Percentiles rank a stretch among this genome's conserved stretches.
phyloP scores from a whole-genome alignment of 2,113 vertebrate genomes.

The Sturnira hondurensis region DNA sequence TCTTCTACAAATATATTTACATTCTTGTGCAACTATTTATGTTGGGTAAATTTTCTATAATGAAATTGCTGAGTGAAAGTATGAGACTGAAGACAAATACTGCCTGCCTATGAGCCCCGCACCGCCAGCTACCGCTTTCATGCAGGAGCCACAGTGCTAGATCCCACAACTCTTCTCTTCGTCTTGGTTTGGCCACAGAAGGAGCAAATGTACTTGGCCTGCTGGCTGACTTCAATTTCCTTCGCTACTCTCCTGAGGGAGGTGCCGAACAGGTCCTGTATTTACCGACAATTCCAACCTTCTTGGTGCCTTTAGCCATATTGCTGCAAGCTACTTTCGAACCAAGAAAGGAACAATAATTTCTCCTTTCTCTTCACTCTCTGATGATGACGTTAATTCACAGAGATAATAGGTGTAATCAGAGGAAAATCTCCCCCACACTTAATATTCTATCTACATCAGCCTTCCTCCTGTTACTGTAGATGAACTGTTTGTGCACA shows the following conservation, averaged over 20 bases:
- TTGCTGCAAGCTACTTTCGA: background rate
- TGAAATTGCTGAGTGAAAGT: background rate
- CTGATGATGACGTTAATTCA: background rate
- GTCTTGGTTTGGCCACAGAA: background rate
- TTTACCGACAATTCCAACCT: background rate
- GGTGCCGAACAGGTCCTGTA: background rate
- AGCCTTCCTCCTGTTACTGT: background rate
- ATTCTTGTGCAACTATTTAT: constrained; percentile 20
- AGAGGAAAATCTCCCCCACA: background rate
- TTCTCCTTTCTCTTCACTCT: background rate
- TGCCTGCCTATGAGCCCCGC: background rate
- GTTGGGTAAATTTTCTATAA: background rate
- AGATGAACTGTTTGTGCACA: background rate
- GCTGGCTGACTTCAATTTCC: background rate
- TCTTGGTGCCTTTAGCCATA: background rate
- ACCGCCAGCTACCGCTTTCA: background rate
- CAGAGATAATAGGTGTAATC: background rate
- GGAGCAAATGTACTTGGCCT: background rate
- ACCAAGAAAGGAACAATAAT: background rate
- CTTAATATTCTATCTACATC: background rate
- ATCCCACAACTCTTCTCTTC: background rate
- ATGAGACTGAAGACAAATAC: constrained; percentile 42
- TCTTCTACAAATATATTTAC: constrained; percentile 1
- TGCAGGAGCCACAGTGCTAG: background rate
- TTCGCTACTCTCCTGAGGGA: background rate